Evolutionary conservation across 2,113 vertebrate genomes (phyloP).

Genomic region (Pelodiscus sinensis): DNA sequence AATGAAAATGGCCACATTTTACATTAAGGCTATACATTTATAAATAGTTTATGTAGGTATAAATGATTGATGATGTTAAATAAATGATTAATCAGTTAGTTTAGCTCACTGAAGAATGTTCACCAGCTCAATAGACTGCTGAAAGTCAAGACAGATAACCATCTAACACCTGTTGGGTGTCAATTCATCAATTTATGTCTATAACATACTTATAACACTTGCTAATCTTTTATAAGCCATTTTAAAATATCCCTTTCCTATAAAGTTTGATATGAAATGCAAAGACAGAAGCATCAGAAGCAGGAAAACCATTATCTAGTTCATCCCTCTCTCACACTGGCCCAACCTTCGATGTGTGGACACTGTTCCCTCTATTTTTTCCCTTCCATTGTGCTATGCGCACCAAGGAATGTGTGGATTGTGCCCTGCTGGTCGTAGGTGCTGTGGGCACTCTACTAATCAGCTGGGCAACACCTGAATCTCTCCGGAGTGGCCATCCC

Average conservation of each 20-base stretch:
- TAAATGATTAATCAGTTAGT: constrained; percentile 25
- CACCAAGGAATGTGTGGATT: too few relatives aligned
- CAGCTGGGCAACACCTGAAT: too few relatives aligned
- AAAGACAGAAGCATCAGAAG: constrained; percentile 23
- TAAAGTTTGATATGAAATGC: constrained; percentile 8
- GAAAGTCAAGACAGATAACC: constrained; percentile 30
- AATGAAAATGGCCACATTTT: too few relatives aligned
- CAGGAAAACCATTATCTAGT: background rate
- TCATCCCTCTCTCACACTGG: background rate
- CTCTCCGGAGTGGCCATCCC: too few relatives aligned
- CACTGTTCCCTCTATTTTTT: too few relatives aligned
- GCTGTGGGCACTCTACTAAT: too few relatives aligned
- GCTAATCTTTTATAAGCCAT: constrained; percentile 46
- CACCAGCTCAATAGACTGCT: constrained; percentile 34
- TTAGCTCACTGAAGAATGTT: constrained; percentile 16
- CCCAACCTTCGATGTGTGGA: background rate
- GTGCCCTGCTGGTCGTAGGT: too few relatives aligned
- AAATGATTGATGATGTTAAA: too few relatives aligned
- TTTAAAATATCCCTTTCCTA: constrained; percentile 18
- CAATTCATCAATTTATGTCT: constrained; percentile 30
- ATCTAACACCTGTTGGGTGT: constrained; percentile 29
- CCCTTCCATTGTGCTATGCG: too few relatives aligned
- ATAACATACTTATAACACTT: constrained; percentile 34
- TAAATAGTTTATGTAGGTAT: too few relatives aligned
- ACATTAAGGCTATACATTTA: too few relatives aligned